Percentiles rank a stretch among this genome's conserved stretches.
These are phyloP conservation scores for Galemys pyrenaicus DNA, from an alignment of 2,113 vertebrate species.

Conservation along the genomic window DNA sequence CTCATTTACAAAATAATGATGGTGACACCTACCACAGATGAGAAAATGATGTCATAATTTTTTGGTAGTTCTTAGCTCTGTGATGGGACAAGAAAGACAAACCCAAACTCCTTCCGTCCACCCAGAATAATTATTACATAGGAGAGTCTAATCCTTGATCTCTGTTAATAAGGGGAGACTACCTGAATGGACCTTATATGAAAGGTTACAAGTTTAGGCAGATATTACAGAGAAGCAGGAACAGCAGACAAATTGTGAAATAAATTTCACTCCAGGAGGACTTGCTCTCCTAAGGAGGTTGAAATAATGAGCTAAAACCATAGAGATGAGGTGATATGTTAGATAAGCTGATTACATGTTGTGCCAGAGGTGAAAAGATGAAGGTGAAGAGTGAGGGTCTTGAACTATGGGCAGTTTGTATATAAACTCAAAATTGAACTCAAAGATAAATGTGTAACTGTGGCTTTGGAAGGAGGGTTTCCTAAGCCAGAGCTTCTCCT, in stretches of 20 bases:
- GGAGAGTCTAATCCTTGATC: constrained; percentile 3
- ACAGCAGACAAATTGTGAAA: neutral
- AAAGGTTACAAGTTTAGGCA: constrained; percentile 34
- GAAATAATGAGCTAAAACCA: neutral
- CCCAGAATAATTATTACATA: neutral
- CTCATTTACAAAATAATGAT: neutral
- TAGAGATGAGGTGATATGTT: neutral
- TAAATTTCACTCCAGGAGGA: neutral
- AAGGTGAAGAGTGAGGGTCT: neutral
- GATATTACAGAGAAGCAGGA: neutral
- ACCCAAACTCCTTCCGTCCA: constrained; percentile 34
- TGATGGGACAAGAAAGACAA: constrained; percentile 33
- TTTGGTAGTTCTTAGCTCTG: constrained; percentile 32
- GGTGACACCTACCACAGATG: neutral
- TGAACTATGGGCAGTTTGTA: neutral
- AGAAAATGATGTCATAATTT: neutral
- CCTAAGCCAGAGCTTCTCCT: neutral
- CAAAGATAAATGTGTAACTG: neutral
- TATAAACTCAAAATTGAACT: neutral
- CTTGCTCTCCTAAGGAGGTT: neutral
- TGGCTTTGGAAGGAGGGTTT: neutral
- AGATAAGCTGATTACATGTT: neutral
- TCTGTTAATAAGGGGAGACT: constrained; percentile 49
- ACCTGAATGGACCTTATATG: neutral
- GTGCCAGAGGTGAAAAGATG: neutral